Evolutionary conservation across 92 coral and sea anemone genomes (phyloP).

Genomic region (Epizoanthus ramosus): DNA sequence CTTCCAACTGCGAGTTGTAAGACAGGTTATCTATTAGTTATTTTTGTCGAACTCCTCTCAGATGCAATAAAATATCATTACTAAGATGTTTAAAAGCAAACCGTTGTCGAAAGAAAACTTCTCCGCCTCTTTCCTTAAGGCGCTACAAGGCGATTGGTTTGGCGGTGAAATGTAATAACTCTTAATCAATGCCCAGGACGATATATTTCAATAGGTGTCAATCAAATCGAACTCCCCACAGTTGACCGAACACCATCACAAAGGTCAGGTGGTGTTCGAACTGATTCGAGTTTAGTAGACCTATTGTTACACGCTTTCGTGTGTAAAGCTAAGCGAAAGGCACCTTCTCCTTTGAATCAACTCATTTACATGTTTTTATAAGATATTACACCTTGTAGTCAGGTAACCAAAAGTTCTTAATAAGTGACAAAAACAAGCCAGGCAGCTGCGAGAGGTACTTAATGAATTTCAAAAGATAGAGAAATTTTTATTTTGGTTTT

Average conservation of each 20-base stretch:
- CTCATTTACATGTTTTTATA: conserved; percentile 76
- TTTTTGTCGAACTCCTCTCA: neutral
- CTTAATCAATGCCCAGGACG: conserved; percentile 75
- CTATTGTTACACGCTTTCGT: conserved; percentile 72
- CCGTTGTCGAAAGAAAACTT: conserved; percentile 37
- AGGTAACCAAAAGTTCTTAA: conserved; percentile 8
- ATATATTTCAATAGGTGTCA: conserved; percentile 67
- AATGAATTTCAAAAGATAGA: conserved; percentile 17
- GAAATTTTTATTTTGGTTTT: conserved; percentile 5
- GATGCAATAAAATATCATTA: conserved; percentile 24
- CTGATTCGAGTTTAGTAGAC: conserved; percentile 55
- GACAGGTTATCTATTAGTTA: neutral
- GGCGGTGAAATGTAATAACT: conserved; percentile 80
- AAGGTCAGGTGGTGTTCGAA: conserved; percentile 54
- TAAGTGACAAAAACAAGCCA: conserved; percentile 8
- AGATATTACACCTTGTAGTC: conserved; percentile 40
- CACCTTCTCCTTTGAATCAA: conserved; percentile 54
- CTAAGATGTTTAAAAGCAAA: conserved; percentile 30
- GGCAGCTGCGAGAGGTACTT: conserved; percentile 23
- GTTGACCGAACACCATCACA: conserved; percentile 40
- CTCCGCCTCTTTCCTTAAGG: conserved; percentile 51
- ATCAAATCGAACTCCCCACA: conserved; percentile 69
- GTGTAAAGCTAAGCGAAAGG: conserved; percentile 61
- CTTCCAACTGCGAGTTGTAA: neutral
- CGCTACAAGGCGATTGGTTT: conserved; percentile 68